These are phyloP conservation scores for Liopterus haemorrhoidalis DNA, from an alignment of 2,888 invertebrate genomes.

Conservation along the genomic window DNA sequence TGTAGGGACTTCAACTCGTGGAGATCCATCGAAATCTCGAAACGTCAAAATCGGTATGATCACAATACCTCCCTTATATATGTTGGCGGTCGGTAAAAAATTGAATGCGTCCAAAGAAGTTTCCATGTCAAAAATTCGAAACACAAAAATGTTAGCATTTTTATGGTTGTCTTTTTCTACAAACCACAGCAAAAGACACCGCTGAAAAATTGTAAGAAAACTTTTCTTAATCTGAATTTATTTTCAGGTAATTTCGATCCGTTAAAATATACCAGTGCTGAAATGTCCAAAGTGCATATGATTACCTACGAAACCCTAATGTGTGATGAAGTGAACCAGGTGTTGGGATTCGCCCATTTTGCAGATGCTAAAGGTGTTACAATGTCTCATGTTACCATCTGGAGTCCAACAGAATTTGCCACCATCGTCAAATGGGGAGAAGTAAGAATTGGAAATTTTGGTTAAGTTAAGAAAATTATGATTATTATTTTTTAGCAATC, in stretches of 20 bases:
- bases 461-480: conserved; percentile 1
- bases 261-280: conserved; percentile 57
- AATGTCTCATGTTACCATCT: conserved; percentile 61
- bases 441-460: conserved; percentile 50
- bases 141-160: no score
- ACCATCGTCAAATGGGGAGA: conserved; percentile 69
- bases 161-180: no score
- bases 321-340: conserved; percentile 70
- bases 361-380: conserved; percentile 60
- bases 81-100: no score
- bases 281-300: conserved; percentile 64
- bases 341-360: conserved; percentile 68
- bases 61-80: no score
- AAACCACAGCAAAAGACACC: no score
- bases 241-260: conserved; percentile 62
- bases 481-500: conserved; percentile 56
- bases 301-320: conserved; percentile 69
- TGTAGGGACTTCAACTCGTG: no score
- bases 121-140: no score
- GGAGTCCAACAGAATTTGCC: conserved; percentile 68
- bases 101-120: no score
- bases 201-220: no score
- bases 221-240: neutral
- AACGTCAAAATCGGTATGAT: no score
- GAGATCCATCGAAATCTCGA: no score